Percentiles rank a stretch among this genome's conserved stretches.
Evolutionary conservation across 2,888 invertebrate genomes (phyloP).

Genomic region (Hydroisotoma schaefferi): DNA sequence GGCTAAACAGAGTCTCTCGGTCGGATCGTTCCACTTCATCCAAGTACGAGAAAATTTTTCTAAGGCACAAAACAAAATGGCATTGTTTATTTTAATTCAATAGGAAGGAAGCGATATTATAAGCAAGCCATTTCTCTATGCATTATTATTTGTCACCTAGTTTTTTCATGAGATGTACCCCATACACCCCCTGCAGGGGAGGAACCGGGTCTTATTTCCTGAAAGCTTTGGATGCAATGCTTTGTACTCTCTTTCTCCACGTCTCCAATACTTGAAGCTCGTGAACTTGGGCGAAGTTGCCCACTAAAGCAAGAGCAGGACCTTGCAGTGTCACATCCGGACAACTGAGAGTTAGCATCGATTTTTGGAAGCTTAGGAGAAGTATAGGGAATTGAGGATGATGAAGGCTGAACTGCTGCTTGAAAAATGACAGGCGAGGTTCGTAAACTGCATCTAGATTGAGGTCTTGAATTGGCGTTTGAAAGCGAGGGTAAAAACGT

Average conservation of each 20-base stretch:
- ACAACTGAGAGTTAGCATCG: background rate
- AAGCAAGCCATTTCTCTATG: too few species aligned
- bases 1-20: constrained; percentile 39
- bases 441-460: background rate
- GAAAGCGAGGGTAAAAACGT: background rate
- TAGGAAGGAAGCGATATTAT: too few species aligned
- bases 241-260: too few species aligned
- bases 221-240: too few species aligned
- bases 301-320: background rate
- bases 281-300: too few species aligned
- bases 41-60: constrained; percentile 62
- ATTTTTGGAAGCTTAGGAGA: background rate
- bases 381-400: too few species aligned
- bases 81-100: too few species aligned
- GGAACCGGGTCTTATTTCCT: too few species aligned
- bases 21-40: constrained; percentile 62
- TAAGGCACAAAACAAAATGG: constrained; percentile 21
- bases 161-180: too few species aligned
- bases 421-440: background rate
- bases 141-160: too few species aligned
- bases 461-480: background rate
- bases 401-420: background rate
- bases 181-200: too few species aligned
- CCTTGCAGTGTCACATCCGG: constrained; percentile 1
- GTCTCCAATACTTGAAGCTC: too few species aligned